phyloP scores from a whole-genome alignment of 2,888 invertebrate genomes.

The Drosophila colorata region DNA sequence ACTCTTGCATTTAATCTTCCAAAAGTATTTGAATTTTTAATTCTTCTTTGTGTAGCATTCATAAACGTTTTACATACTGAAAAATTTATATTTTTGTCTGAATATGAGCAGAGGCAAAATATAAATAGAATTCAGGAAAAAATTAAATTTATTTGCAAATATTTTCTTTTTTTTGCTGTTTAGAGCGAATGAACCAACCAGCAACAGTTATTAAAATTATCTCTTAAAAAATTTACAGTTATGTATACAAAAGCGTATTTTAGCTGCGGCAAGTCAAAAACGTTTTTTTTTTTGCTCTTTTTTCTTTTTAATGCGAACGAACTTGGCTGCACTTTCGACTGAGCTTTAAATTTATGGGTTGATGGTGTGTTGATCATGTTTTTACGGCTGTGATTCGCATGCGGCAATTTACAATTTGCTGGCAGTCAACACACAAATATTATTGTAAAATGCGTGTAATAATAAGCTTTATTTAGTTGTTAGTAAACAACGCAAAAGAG shows the following conservation, averaged over 20 bases:
- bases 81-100: too few relatives aligned
- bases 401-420: slow-evolving; percentile 14
- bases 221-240: too few relatives aligned
- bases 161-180: background rate
- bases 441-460: slow-evolving; percentile 29
- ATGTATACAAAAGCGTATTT: background rate
- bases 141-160: background rate
- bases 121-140: background rate
- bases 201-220: too few relatives aligned
- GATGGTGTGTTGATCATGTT: slow-evolving; percentile 3
- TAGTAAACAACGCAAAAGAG: slow-evolving; percentile 50
- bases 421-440: slow-evolving; percentile 20
- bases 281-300: background rate
- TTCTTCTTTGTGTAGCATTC: too few relatives aligned
- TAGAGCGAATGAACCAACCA: background rate
- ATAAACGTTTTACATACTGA: too few relatives aligned
- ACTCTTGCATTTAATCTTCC: too few relatives aligned
- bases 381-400: slow-evolving; percentile 15
- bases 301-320: slow-evolving; percentile 25
- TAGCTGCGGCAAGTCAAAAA: too few relatives aligned
- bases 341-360: slow-evolving; percentile 9
- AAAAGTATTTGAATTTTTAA: too few relatives aligned
- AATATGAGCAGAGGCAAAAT: background rate
- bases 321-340: slow-evolving; percentile 17
- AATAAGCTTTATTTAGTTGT: slow-evolving; percentile 18